Evolutionary conservation across 2,888 invertebrate species (phyloP).

Genomic region (Temnothorax ravouxi): DNA sequence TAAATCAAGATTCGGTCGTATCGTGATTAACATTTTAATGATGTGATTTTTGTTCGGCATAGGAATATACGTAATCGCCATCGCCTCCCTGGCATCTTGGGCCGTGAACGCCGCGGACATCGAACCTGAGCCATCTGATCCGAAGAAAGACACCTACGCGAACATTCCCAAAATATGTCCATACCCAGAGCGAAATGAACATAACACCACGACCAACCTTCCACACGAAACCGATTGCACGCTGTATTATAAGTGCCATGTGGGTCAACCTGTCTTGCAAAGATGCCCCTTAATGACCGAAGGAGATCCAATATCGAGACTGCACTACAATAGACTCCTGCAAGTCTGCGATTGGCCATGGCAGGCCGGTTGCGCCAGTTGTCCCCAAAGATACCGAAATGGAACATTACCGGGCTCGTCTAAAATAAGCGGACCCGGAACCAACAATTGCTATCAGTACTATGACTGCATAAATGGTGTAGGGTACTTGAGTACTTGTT

Average conservation of each 20-base stretch:
- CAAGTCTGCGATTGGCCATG: conserved; percentile 54
- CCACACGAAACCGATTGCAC: conserved; percentile 39
- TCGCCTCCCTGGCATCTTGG: conserved; percentile 30
- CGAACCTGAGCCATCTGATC: not conserved
- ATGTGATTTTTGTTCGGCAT: not conserved
- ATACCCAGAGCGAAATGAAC: not conserved
- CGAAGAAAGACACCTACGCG: no score
- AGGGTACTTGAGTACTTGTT: not conserved
- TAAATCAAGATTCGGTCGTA: not conserved
- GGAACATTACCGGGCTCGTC: not conserved
- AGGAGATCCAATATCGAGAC: not conserved
- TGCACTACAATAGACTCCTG: conserved; percentile 17
- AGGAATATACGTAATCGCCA: conserved; percentile 31
- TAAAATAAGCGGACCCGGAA: not conserved
- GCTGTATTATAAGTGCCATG: conserved; percentile 17
- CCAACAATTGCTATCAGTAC: not conserved
- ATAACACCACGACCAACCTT: conserved; percentile 16
- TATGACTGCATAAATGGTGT: not conserved
- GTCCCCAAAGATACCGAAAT: not conserved
- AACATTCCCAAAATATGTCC: conserved; percentile 5
- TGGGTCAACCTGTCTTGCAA: not conserved
- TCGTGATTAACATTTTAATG: not conserved
- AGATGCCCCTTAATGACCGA: not conserved
- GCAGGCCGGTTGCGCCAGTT: conserved; percentile 16
- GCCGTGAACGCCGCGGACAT: not conserved